Base-by-base conservation (phyloP, 2,113 vertebrate genomes). In the Heterotilapia buettikoferi region DNA sequence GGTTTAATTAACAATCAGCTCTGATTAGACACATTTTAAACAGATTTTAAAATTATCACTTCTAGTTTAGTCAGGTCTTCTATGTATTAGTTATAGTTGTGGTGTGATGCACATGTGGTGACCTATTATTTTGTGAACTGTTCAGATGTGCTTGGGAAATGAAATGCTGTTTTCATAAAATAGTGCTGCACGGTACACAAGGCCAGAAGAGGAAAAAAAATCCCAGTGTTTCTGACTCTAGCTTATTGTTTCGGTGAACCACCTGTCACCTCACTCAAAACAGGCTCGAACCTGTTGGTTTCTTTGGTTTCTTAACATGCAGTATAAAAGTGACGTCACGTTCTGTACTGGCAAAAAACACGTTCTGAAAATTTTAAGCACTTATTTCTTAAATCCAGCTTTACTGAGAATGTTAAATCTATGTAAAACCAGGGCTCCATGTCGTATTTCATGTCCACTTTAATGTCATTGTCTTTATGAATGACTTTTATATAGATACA, bases 191-290 rank as follows among this genome's bases (percentile, higher is more conserved):
- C 5, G 16, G 9, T 63, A 19, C 59, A 63, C 59, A 19, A 2
- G 0, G 59, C 18, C 59, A 19, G 57, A 10, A 31, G 29, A 61
- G 29, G 54, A 0, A 1, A 6, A 19, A 19, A 61, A 33, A 61
- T 19, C 29, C 57, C 29, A 61, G 57, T 33, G 33, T 19, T 61
- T 61, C 16, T 61, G 57, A 61, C 26, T 59, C 7, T 3, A 59
- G 9, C 14, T 57, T 40, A 40, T 7, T 31, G 57, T 61, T 33
- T 31, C 57, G 4, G 29, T 61, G 9, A 61, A 61, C 57, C 29
- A 6, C 57, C 57, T 33, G 57, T 61, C 29, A 61, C 57, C 29
- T 61, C 9, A 61, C 57, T 61, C 29, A 61, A 61, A 61, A 61
- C 26, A 31, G 56, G 56, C 56, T 59, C 0, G 0, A 31, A 59